Conservation (phyloP, 2,113 vertebrate species). For the Sorex araneus region DNA sequence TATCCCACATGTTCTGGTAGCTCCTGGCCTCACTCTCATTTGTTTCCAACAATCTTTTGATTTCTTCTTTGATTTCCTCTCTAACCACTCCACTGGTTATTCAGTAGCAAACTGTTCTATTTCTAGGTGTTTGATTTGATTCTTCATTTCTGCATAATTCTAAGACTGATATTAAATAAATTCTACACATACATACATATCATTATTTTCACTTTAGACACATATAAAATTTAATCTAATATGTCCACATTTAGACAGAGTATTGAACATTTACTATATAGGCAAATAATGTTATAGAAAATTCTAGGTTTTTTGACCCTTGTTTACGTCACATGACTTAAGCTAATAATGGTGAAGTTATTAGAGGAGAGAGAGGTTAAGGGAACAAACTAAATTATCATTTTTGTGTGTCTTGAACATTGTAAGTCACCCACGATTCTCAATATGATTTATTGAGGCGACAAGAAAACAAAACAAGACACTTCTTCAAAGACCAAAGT, state of each 20-base stretch:
- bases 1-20: no score
- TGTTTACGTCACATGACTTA: conserved; percentile 32
- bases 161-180: conserved; percentile 28
- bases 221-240: neutral
- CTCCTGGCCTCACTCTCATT: no score
- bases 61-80: no score
- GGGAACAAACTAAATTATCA: conserved; percentile 51
- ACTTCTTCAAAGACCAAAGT: conserved; percentile 77
- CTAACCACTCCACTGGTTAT: no score
- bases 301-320: conserved; percentile 8
- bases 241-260: neutral
- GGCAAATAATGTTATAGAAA: neutral
- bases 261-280: neutral
- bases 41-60: no score
- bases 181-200: neutral
- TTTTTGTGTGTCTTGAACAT: conserved; percentile 43
- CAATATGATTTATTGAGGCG: conserved; percentile 73
- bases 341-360: conserved; percentile 52
- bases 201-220: conserved; percentile 29
- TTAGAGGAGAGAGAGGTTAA: conserved; percentile 22
- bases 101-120: no score
- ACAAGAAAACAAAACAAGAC: conserved; percentile 82
- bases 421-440: conserved; percentile 53
- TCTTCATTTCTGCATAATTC: neutral
- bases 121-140: no score